Base-by-base conservation (phyloP, 2,797 vertebrate species). In the Glossophaga mutica region DNA sequence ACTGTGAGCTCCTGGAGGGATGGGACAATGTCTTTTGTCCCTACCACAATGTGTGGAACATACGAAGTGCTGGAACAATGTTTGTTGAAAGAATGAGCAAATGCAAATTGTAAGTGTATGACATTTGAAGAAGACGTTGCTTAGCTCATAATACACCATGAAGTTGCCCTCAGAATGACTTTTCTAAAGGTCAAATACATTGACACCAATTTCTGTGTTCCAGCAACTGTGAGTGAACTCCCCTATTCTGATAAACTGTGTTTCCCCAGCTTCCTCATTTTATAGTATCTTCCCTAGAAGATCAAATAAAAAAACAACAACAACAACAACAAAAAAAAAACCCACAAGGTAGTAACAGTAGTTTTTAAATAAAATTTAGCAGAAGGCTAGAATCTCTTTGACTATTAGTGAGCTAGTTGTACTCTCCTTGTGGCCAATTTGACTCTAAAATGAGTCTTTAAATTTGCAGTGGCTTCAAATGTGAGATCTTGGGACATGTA, bases 181-280 rank as follows among this genome's bases (percentile, higher is more conserved):
- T 0, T 68, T 57, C 73, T 44, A 12, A 91, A 95, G 96, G 90
- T 95, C 85, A 70, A 90, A 89, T 81, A 95, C 79, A 77, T 78
- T 95, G 91, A 96, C 93, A 12, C 32, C 78, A 71, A 87, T 96
- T 93, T 93, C 88, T 94, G 50, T 83, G 55, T 92, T 93, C 68
- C 70, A 84, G 78, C 48, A 90, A 90, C 44, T 74, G 42, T 34
- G 67, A 55, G 19, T 48, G 9, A 97, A 79, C 70, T 95, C 59
- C 71, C 52, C 55, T 85, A 29, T 84, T 94, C 91, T 85, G 65
- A 85, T 59, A 90, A 86, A 70, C 12, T 76, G 2, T 42, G 42
- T 86, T 91, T 86, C 22, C 37, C 34, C 85, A 67, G 82, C 39
- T 52, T 96, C 91, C 42, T 94, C 92, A 89, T 90, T 88, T 52